Evolutionary conservation across 2,888 invertebrate genomes (phyloP).

Genomic region (Aphelenchoides bicaudatus): DNA sequence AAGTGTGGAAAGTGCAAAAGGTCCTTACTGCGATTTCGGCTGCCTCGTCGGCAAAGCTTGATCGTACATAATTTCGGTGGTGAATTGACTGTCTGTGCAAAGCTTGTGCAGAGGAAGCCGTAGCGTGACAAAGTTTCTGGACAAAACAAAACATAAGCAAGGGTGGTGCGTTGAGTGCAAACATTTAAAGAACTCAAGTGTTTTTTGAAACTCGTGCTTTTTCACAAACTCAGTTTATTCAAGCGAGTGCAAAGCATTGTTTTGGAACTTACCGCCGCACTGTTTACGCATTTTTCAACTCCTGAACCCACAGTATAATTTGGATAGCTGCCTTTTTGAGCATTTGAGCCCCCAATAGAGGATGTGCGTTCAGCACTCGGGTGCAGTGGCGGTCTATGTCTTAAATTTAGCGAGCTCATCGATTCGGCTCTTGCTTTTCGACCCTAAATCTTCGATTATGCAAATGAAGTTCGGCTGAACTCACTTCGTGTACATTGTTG

Average conservation of each 20-base stretch:
- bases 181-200: constrained; percentile 1
- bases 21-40: constrained; percentile 27
- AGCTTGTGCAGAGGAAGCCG: background rate
- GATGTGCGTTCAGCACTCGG: background rate
- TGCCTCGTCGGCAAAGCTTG: constrained; percentile 21
- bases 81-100: background rate
- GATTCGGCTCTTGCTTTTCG: constrained; percentile 4
- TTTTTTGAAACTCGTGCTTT: too few relatives aligned
- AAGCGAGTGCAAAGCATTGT: constrained; percentile 12
- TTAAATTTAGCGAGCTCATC: background rate
- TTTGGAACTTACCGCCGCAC: constrained; percentile 10
- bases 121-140: too few relatives aligned
- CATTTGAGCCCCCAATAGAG: background rate
- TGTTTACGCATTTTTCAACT: constrained; percentile 1
- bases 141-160: too few relatives aligned
- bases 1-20: background rate
- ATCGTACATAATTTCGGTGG: background rate
- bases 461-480: background rate
- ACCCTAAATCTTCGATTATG: background rate
- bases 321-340: background rate
- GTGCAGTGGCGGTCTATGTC: background rate
- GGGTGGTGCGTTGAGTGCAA: background rate
- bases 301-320: background rate
- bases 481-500: background rate
- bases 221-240: too few relatives aligned